Evolutionary conservation across 2,888 invertebrate genomes (phyloP), one percentile per base, ranked within the genome.

Genomic region (Brenthis daphne): DNA sequence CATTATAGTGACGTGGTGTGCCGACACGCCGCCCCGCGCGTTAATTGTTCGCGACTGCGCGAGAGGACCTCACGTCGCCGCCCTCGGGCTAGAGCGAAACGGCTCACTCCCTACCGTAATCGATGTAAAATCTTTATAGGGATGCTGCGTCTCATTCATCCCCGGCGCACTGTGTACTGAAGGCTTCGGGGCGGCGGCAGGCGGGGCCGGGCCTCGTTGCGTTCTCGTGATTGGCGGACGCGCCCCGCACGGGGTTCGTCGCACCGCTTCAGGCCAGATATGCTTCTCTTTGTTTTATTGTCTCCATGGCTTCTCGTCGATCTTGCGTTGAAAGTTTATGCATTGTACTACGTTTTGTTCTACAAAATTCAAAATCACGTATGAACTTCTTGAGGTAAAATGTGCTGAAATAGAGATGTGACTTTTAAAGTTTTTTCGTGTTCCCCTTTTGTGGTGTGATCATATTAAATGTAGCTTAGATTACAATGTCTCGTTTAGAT

Each of bases 1-100:
- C 93, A 94, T 94, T 94, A 94, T 91, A 91, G 92, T 92, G 93
- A 90, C 92, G 91, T 85, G 86, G 86, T 85, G 86, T 84, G 86
- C 85, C 82, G 84, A 84, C 83, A 82, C 84, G 85, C 83, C 87
- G 85, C 85, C 85, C 88, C 90, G 90, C 88, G 85, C 88, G 86
- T 85, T 92, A 88, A 91, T 91, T 91, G 92, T 92, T 86, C 87
- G 90, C 90, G 90, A 88, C 90, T 90, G 91, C 90, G 90, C 90
- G 90, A 86, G 85, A 85, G 81, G 82, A 76, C 80, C 82, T 77
- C 84, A 82, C 87, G 86, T 82, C 82, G 80, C 85, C 87, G 85
- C 88, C 87, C 86, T 83, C 87, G 85, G 79, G 89, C 81, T 78
- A 81, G 90, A 89, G 83, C 85, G 89, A 83, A 85, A 85, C 87